phyloP scores from a whole-genome alignment of 2,113 vertebrate genomes.

The Sus scrofa region T2T-Sscrofa CM000824.6:128362501-128363000 shows the following conservation, averaged over 20 bases:
- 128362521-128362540: background rate
- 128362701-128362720: background rate
- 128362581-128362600: too few species aligned
- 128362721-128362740: background rate
- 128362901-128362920: background rate
- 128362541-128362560: background rate
- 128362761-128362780: background rate
- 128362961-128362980: background rate
- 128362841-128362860: background rate
- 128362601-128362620: background rate
- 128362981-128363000: background rate
- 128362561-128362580: background rate
- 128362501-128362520: background rate
- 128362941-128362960: background rate
- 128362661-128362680: background rate
- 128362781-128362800: background rate
- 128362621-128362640: background rate
- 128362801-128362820: background rate
- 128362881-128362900: background rate
- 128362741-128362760: background rate
- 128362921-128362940: background rate
- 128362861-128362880: background rate
- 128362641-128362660: background rate
- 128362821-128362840: background rate
- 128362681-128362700: background rate